Base-by-base conservation (phyloP, 2,113 vertebrate species). In the Regulus satrapa region DNA sequence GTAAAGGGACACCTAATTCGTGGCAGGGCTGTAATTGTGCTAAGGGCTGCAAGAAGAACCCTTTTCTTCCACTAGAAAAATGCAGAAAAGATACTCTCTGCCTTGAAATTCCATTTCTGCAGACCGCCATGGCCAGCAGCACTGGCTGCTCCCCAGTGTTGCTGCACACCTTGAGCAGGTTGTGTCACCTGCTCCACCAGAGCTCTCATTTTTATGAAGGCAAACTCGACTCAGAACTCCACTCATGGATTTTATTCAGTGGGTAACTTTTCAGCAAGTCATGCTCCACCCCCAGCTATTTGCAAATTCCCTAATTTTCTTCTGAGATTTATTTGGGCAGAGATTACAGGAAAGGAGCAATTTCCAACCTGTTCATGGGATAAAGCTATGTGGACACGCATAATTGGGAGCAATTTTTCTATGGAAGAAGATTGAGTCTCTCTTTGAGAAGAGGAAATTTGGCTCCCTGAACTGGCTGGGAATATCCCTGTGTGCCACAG, bases 41-140 rank as follows among this genome's bases (percentile, higher is more conserved):
- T 17, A 54, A 94, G 41, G 13, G 55, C 10, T 58, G 67, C 49
- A 80, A 54, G 29, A 91, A 88, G 19, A 89, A 67, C 62, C 14
- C 26, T 43, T 54, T 52, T n/a, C 15, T 51, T 31, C 31, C 29
- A n/a, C 18, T 54, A 76, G 74, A 75, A 31, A 72, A 69, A n/a
- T 83, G 94, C 92, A 79, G 23, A n/a, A 56, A 95, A 81, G 86
- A 87, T 79, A 54, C 67, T 89, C 25, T 94, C 45, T 87, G 81
- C 46, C 58, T 77, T 87, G 89, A 55, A 93, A 96, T 92, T 85
- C 55, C 66, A 95, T 95, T 91, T 97, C 73, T 74, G 68, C 41
- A 55, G 29, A 31, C 20, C 91, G 91, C 80, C 85, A 71, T 6
- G 8, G 7, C 48, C 95, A 79, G 12, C 20, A 71, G n/a, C 32